Conservation (phyloP, 2,888 invertebrate species). For the Ceratothoa steindachneri region DNA sequence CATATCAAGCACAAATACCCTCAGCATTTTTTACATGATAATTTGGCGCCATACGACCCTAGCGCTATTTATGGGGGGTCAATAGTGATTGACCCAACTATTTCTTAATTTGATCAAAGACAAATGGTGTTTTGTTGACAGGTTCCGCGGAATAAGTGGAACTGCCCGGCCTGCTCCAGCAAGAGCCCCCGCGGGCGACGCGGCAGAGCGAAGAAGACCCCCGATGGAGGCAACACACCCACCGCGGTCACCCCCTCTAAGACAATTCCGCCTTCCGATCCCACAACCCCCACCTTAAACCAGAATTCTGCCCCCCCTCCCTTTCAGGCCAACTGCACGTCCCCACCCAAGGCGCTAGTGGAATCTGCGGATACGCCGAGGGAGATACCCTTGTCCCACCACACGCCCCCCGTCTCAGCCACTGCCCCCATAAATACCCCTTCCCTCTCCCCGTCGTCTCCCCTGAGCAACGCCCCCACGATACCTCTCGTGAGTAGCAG, state of each 20-base stretch:
- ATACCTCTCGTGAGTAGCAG: neutral
- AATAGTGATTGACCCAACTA: too few species aligned
- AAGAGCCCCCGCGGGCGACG: slow-evolving; percentile 63
- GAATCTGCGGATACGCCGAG: neutral
- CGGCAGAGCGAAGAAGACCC: slow-evolving; percentile 36
- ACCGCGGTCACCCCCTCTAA: neutral
- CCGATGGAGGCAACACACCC: neutral
- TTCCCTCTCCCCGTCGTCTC: neutral
- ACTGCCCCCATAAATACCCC: too few species aligned
- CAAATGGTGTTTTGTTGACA: too few species aligned
- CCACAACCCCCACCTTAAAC: neutral
- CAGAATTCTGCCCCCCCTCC: neutral
- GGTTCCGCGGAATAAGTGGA: slow-evolving; percentile 81
- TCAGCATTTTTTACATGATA: too few species aligned
- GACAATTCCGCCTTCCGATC: neutral
- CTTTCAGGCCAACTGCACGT: neutral
- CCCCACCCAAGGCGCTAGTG: neutral
- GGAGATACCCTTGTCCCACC: neutral
- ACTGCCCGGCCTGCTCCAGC: slow-evolving; percentile 78
- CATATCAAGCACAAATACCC: too few species aligned
- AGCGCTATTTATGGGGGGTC: too few species aligned
- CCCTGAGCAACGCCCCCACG: slow-evolving; percentile 5
- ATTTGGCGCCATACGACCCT: too few species aligned
- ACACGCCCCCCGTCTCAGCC: neutral
- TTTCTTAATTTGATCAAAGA: too few species aligned